Base-by-base conservation (phyloP, 2,888 invertebrate species). In the Pseudococcus longispinus region DNA sequence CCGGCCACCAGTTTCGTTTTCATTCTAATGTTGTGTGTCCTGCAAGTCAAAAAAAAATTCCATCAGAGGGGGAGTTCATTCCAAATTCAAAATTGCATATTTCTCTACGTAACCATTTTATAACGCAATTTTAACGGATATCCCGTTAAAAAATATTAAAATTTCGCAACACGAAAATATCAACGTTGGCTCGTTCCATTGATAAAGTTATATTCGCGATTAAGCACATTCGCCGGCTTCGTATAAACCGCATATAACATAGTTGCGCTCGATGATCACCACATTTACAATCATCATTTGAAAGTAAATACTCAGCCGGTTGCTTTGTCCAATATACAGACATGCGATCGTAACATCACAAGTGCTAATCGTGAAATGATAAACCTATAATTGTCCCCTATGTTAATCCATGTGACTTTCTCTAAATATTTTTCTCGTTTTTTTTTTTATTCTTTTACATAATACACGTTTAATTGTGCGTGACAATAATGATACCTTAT, bases 1-100 rank as follows among this genome's bases (percentile, higher is more conserved):
- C 51, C 85, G 46, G 85, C 85, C 46, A 77, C 77, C 85, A 85
- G 74, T 85, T 42, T 65, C 46, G 85, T 44, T 85, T 85, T 85
- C 85, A 85, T 85, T 29, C 74, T 85, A 46, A 23, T 85, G n/a
- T 32, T 32, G 51, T 46, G 51, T 18, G 32, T 74, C 74, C 74
- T 74, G 74, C 29, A 37, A 51, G 4, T 18, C 51, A 18, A n/a
- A 51, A 51, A 5, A 46, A 46, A 15, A 13, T 15, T 1, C 15
- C 13, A 46, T 46, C 13, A 15, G 44, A 46, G 13, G 2, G 8
- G 9, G 9, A 32, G 6, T 32, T 32, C 32, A n/a, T n/a, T n/a
- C n/a, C n/a, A n/a, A n/a, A n/a, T n/a, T n/a, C n/a, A n/a, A n/a
- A n/a, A n/a, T n/a, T n/a, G n/a, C n/a, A n/a, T n/a, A n/a, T n/a